Conservation (phyloP, 2,797 vertebrate genomes). For the Pachyuromys duprasi region DNA sequence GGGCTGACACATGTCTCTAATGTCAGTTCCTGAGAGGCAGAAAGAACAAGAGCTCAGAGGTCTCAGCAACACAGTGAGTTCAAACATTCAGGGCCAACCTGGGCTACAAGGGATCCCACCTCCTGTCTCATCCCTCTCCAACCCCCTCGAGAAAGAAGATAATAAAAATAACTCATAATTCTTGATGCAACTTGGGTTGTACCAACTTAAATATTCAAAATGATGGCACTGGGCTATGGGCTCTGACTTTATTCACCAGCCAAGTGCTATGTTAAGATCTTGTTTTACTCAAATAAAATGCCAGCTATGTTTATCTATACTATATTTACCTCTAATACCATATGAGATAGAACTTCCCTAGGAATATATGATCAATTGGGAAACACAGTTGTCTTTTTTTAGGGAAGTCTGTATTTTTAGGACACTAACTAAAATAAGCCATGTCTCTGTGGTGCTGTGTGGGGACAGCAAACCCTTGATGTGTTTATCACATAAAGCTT, state of each 20-base stretch:
- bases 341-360: background rate
- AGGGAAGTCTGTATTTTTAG: slow-evolving; percentile 36
- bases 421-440: slow-evolving; percentile 40
- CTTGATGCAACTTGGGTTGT: background rate
- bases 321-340: slow-evolving; percentile 5
- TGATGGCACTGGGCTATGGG: background rate
- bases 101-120: background rate
- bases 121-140: too few relatives aligned
- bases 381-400: background rate
- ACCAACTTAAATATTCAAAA: background rate
- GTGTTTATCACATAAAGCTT: background rate
- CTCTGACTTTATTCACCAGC: background rate
- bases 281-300: slow-evolving; percentile 25
- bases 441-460: background rate
- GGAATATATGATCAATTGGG: slow-evolving; percentile 21
- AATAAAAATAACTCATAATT: background rate
- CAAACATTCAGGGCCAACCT: background rate
- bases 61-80: background rate
- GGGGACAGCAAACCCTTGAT: background rate
- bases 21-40: background rate
- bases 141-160: background rate
- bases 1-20: accelerated
- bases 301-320: background rate
- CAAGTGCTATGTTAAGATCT: background rate
- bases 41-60: background rate